Conservation (phyloP, 2,888 invertebrate species). For the Perithous albicinctus region DNA sequence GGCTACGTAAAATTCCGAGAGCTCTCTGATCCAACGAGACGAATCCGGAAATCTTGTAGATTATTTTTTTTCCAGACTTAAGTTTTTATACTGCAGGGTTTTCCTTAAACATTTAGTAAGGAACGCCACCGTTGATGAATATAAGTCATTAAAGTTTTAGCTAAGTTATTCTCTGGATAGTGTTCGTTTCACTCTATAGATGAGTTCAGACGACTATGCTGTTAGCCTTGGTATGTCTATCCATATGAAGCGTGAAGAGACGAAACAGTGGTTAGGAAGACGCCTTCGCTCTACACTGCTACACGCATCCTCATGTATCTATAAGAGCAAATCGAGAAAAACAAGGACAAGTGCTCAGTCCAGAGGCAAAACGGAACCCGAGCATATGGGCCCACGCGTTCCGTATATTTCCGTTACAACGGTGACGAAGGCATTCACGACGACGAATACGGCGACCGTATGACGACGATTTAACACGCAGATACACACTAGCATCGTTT, state of each 20-base stretch:
- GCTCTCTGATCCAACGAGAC: slow-evolving; percentile 9
- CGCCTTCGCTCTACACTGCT: background rate
- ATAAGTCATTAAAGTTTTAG: background rate
- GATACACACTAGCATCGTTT: background rate
- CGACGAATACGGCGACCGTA: background rate
- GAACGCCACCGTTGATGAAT: background rate
- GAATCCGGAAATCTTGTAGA: background rate
- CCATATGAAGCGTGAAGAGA: slow-evolving; percentile 5
- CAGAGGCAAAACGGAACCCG: slow-evolving; percentile 3
- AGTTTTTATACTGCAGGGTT: background rate
- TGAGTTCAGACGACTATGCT: slow-evolving; percentile 5
- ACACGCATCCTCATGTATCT: slow-evolving; percentile 21
- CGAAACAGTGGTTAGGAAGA: background rate
- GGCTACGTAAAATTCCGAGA: slow-evolving; percentile 3
- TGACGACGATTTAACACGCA: slow-evolving; percentile 15
- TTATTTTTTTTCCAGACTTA: too few relatives aligned
- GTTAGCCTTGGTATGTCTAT: slow-evolving; percentile 41
- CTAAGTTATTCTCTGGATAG: background rate
- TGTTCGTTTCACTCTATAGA: background rate
- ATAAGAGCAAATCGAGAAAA: slow-evolving; percentile 19
- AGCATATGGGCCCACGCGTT: slow-evolving; percentile 44
- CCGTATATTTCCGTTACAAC: slow-evolving; percentile 59
- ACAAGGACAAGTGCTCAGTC: background rate
- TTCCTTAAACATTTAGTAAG: background rate
- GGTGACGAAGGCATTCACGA: slow-evolving; percentile 31